Evolutionary conservation across 2,113 vertebrate species (phyloP).

Genomic region (Cettia cetti): DNA sequence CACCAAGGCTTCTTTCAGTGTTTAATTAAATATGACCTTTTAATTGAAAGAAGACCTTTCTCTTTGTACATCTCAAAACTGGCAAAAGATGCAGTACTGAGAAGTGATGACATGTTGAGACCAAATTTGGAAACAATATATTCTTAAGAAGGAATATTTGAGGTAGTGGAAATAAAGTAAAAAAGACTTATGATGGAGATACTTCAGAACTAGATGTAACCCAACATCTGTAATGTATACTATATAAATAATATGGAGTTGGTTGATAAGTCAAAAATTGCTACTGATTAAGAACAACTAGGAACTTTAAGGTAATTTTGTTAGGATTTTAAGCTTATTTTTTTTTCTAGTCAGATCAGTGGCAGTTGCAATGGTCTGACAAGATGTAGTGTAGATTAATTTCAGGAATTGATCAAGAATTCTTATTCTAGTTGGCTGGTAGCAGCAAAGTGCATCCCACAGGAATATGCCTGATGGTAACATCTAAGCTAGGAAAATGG

Average conservation of each 20-base stretch:
- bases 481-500: background rate
- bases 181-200: background rate
- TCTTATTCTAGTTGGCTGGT: background rate
- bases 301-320: background rate
- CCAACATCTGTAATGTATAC: background rate
- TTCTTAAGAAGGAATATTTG: background rate
- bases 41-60: background rate
- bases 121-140: background rate
- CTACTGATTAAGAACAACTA: background rate
- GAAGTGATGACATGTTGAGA: background rate
- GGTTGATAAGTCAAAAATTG: background rate
- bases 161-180: background rate
- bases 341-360: background rate
- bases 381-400: background rate
- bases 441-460: background rate
- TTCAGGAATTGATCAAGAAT: background rate
- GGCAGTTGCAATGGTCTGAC: background rate
- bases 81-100: background rate
- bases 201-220: background rate
- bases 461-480: background rate
- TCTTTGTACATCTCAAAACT: background rate
- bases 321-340: background rate
- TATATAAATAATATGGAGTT: background rate
- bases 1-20: background rate
- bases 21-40: background rate